phyloP scores from a whole-genome alignment of 1,140 invertebrate genomes.

The Saccostrea echinata region DNA sequence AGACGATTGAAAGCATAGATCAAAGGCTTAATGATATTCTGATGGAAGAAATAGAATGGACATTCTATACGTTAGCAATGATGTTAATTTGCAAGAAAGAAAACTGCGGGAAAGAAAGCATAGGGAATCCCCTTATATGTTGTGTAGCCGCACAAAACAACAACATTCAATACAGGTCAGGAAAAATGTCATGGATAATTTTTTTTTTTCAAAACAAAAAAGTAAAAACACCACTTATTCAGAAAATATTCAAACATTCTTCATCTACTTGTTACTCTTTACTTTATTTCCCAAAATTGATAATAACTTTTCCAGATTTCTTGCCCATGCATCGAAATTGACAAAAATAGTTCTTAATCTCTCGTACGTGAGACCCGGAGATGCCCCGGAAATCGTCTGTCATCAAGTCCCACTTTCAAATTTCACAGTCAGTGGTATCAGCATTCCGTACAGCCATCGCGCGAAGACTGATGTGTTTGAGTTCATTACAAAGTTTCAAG shows the following conservation, averaged over 20 bases:
- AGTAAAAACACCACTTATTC: too few species aligned
- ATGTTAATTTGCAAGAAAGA: constrained; percentile 7
- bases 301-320: not conserved
- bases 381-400: not conserved
- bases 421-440: not conserved
- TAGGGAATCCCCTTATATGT: not conserved
- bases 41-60: constrained; percentile 10
- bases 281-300: not conserved
- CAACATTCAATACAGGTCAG: not conserved
- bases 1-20: not conserved
- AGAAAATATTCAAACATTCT: too few species aligned
- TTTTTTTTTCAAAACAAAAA: too few species aligned
- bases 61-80: not conserved
- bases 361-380: not conserved
- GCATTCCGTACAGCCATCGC: not conserved
- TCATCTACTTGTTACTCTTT: not conserved
- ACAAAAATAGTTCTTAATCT: not conserved
- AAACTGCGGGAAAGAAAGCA: not conserved
- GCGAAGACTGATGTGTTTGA: constrained; percentile 9
- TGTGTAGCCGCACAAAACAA: not conserved
- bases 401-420: not conserved
- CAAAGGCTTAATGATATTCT: not conserved
- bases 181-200: too few species aligned
- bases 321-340: not conserved
- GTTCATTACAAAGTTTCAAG: not conserved